Base-by-base conservation (phyloP, 2,113 vertebrate genomes). In the Urocitellus parryii region DNA sequence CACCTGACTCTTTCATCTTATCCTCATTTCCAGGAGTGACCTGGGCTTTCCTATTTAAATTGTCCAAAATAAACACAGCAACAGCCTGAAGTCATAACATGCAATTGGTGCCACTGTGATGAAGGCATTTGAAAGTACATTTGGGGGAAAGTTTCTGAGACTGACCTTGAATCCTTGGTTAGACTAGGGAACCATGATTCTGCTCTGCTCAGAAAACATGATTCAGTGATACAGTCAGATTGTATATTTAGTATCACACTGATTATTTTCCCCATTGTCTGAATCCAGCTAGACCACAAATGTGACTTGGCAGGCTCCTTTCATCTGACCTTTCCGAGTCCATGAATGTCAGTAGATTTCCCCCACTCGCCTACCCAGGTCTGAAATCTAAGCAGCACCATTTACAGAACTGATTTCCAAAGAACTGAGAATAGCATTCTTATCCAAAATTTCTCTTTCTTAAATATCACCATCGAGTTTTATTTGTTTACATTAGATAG, bases 61-160 rank as follows among this genome's bases (percentile, higher is more conserved):
- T 97, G 93, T 96, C 95, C 86, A 80, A 96, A 94, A 95, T 97
- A 97, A 98, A 96, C 96, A 80, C 58, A 87, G 91, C n/a, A 88
- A 48, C n/a, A 51, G 45, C 58, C 73, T 95, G 68, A 94, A 82
- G 27, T 93, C 16, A 11, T 45, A 97, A 80, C 90, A 25, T 95
- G 70, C 94, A 96, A 20, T 5, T 93, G 77, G 84, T 67, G 90
- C 34, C 94, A n/a, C 22, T 0, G 0, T 27, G 82, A 90, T 70
- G 34, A 82, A 70, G 11, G 25, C 25, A 25, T 72, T 53, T 37
- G 87, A 68, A 93, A 56, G 67, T 67, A 37, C 37, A 91, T 84
- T 89, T 79, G 24, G 34, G 82, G 45, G 32, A 42, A 37, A 24
- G 7, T 94, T 96, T 13, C 80, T 34, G 58, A 84, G 42, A 79